phyloP scores from a whole-genome alignment of 1,140 invertebrate genomes.

The Wasmannia auropunctata region DNA sequence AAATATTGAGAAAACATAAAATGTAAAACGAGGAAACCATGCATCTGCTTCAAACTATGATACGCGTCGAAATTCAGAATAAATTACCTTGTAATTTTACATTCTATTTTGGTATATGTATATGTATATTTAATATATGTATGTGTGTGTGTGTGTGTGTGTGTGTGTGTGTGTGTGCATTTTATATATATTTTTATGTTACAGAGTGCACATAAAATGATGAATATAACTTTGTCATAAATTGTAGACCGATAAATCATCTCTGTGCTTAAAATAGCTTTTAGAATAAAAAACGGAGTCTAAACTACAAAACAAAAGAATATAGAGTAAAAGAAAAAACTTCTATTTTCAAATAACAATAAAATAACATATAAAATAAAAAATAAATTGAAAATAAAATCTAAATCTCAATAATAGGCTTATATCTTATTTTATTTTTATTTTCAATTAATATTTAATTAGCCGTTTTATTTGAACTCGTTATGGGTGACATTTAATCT shows the following conservation, averaged over 20 bases:
- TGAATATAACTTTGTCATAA: neutral
- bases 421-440: neutral
- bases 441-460: neutral
- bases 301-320: neutral
- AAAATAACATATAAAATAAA: too few relatives aligned
- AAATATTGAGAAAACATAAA: neutral
- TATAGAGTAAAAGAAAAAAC: neutral
- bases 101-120: neutral
- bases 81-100: neutral
- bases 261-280: neutral
- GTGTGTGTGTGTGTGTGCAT: neutral
- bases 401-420: neutral
- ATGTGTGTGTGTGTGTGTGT: neutral
- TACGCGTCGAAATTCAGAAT: neutral
- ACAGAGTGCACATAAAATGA: neutral
- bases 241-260: neutral
- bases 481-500: neutral
- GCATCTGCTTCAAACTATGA: neutral
- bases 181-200: neutral
- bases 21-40: neutral
- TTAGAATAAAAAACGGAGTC: neutral
- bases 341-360: too few relatives aligned
- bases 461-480: neutral
- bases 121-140: neutral
- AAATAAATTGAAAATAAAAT: constrained; percentile 22